A percentile compares a stretch with the other conserved stretches of the same genome.
Evolutionary conservation across 2,797 vertebrate species (phyloP).

Genomic region (Galagoides demidoff): DNA sequence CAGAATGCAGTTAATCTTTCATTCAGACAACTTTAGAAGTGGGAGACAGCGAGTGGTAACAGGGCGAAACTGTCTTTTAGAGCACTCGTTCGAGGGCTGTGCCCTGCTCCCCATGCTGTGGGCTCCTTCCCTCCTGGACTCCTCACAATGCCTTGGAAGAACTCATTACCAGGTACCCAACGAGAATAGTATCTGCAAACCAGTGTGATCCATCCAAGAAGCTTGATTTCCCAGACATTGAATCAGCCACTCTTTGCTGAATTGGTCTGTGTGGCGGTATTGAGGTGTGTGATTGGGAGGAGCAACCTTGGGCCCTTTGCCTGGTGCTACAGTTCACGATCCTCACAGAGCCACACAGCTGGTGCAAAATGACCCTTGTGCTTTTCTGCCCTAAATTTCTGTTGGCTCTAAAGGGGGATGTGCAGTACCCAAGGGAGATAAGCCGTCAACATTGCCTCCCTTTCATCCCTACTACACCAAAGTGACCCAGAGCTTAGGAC

Average conservation of each 20-base stretch:
- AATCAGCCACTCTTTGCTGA: conserved; percentile 32
- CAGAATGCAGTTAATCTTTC: not conserved
- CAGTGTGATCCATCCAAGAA: conserved; percentile 12
- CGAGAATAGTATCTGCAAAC: not conserved
- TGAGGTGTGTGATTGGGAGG: not conserved
- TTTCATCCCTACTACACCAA: not conserved
- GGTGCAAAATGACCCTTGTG: not conserved
- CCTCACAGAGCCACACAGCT: not conserved
- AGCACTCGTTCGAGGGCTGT: fast-evolving
- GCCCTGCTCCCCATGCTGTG: fast-evolving
- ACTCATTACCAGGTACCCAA: not conserved
- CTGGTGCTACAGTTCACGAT: not conserved
- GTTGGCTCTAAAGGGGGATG: not conserved
- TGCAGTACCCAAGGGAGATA: not conserved
- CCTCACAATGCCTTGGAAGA: not conserved
- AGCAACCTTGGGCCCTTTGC: not conserved
- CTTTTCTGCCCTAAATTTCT: not conserved
- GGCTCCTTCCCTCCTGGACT: not conserved
- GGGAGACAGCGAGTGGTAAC: not conserved
- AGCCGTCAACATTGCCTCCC: too few species aligned
- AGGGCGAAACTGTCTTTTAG: not conserved
- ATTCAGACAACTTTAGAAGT: not conserved
- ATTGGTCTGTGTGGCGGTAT: not conserved
- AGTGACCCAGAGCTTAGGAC: not conserved
- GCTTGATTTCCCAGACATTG: not conserved